phyloP scores from a whole-genome alignment of 2,888 invertebrate species.

The Acrobasis repandana region DNA sequence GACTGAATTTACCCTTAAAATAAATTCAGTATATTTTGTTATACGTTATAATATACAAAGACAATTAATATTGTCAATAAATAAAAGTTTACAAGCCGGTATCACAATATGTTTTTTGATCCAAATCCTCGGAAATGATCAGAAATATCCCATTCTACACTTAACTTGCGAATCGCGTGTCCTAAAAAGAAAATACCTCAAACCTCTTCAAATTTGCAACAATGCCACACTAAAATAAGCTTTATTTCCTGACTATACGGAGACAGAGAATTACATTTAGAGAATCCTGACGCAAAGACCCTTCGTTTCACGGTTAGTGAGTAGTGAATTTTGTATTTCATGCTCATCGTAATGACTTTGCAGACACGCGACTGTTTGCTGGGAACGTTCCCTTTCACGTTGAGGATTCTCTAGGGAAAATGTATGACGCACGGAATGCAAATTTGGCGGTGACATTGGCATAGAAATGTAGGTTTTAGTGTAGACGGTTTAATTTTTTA shows the following conservation, averaged over 20 bases:
- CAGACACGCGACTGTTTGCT: conserved; percentile 31
- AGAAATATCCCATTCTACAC: conserved; percentile 23
- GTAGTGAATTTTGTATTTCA: conserved; percentile 33
- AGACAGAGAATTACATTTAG: conserved; percentile 22
- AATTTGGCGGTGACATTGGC: conserved; percentile 7
- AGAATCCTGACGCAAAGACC: neutral
- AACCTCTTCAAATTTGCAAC: conserved; percentile 28
- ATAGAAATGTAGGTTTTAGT: conserved; percentile 14
- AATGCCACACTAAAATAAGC: conserved; percentile 32
- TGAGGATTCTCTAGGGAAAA: conserved; percentile 11
- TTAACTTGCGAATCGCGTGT: conserved; percentile 50
- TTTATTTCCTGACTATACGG: conserved; percentile 27
- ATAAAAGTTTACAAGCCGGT: neutral
- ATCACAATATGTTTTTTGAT: conserved; percentile 19
- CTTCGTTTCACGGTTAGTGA: conserved; percentile 27
- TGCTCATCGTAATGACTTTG: conserved; percentile 31
- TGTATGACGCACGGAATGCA: conserved; percentile 17
- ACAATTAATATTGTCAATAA: too few relatives aligned
- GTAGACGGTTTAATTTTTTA: conserved; percentile 6
- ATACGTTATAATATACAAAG: too few relatives aligned
- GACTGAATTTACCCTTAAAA: too few relatives aligned
- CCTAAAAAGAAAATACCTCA: conserved; percentile 32
- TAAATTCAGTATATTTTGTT: too few relatives aligned
- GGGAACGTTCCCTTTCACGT: conserved; percentile 24
- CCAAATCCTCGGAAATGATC: conserved; percentile 20